Percentiles rank a stretch among this genome's conserved stretches.
phyloP scores from a whole-genome alignment of 2,888 invertebrate species.

The Tholera decimalis region DNA sequence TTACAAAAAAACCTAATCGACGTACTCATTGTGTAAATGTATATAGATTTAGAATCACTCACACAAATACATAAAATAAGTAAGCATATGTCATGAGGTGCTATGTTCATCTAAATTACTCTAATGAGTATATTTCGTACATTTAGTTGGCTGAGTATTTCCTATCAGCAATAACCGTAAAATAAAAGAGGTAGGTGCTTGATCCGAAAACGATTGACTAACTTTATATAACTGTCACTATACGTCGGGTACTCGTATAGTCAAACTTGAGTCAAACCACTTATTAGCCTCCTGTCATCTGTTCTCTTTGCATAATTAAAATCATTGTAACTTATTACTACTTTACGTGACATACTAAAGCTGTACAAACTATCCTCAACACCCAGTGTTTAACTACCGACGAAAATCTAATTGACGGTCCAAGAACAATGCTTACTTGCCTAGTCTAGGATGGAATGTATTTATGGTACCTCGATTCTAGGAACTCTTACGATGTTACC shows the following conservation, averaged over 20 bases:
- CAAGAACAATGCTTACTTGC: neutral
- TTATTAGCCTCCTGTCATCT: constrained; percentile 5
- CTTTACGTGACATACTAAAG: neutral
- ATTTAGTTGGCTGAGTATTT: constrained; percentile 9
- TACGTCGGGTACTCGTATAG: constrained; percentile 1
- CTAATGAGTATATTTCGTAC: too few species aligned
- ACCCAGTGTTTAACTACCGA: constrained; percentile 28
- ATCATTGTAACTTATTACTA: neutral
- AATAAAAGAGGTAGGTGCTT: constrained; percentile 23
- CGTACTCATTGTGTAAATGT: too few species aligned
- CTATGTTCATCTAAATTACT: neutral
- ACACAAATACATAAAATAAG: neutral
- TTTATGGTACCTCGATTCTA: neutral
- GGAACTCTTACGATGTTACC: constrained; percentile 2
- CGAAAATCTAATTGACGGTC: constrained; percentile 21
- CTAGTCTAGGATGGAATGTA: neutral
- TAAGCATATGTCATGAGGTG: neutral
- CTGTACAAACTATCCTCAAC: neutral
- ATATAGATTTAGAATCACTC: neutral
- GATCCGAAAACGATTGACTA: constrained; percentile 1
- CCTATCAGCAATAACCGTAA: constrained; percentile 17
- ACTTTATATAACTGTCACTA: constrained; percentile 13
- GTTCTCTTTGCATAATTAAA: neutral
- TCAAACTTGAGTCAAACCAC: too few species aligned
- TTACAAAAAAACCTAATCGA: too few species aligned